Base-by-base conservation (phyloP, 1,140 invertebrate species). In the Nasonia vitripennis region DNA sequence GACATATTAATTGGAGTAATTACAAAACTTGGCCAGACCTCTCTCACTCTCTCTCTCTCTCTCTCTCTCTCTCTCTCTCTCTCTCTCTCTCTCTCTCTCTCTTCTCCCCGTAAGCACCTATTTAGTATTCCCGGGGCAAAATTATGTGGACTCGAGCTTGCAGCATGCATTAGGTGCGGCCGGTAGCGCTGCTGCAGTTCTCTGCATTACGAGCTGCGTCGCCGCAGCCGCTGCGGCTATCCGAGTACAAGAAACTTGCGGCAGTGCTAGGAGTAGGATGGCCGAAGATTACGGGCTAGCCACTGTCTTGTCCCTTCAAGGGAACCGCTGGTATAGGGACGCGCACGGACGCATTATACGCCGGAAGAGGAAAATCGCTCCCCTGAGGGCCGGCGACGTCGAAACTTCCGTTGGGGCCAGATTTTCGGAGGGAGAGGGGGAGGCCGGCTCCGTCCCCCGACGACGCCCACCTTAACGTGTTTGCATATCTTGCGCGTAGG, bases 1-100 rank as follows among this genome's bases (percentile, higher is more conserved):
- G 34, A 20, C 73, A 41, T 41, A 74, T 74, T 74, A 74, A 74
- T 74, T 41, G 73, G 37, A 74, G 31, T 74, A 74, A 74, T 74
- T 74, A 74, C 31, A 20, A 41, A 74, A 74, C 27, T 74, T 74
- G 14, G 73, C 31, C 73, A 41, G 17, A 10, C 37, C 23, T 31
- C 68, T 70, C 27, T 70, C 27, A 27, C 27, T 27, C 27, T 27
- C 27, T 27, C 27, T 27, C 27, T 27, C 27, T 27, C 27, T 12
- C 31, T 27, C 27, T 27, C 27, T 27, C 11, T 12, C n/a, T n/a
- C n/a, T n/a, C n/a, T n/a, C n/a, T n/a, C n/a, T n/a, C n/a, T 27
- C 27, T 27, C 62, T 5, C n/a, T 67, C 62, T 41, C 41, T 41
- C 6, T 0, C 41, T 7, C 41, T 7, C 20, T n/a, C 62, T 67